phyloP scores from a whole-genome alignment of 1,140 invertebrate species.

The Drosophila melanica region DNA sequence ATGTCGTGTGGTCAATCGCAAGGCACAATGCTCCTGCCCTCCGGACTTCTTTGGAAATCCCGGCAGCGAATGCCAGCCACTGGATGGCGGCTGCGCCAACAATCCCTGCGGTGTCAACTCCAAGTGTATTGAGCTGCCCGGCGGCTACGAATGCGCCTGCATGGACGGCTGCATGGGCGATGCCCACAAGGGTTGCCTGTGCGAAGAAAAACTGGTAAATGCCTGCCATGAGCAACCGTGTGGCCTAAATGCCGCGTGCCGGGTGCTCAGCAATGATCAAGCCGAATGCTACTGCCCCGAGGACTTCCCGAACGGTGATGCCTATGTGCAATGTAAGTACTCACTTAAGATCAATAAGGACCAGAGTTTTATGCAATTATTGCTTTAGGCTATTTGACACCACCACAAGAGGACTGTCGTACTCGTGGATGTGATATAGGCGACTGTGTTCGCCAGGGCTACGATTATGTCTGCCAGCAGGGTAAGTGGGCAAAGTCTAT shows the following conservation, averaged over 20 bases:
- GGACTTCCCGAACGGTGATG: conserved; percentile 92
- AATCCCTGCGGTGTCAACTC: conserved; percentile 94
- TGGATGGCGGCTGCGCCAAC: conserved; percentile 88
- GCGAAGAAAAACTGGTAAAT: conserved; percentile 87
- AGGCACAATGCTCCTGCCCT: conserved; percentile 92
- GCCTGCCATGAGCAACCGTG: conserved; percentile 90
- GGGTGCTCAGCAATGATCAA: conserved; percentile 87
- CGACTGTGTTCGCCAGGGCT: conserved; percentile 91
- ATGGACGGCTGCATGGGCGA: conserved; percentile 91
- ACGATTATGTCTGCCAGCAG: conserved; percentile 90
- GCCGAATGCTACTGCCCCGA: conserved; percentile 93
- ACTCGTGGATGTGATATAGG: conserved; percentile 92
- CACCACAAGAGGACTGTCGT: conserved; percentile 90
- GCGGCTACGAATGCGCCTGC: conserved; percentile 91
- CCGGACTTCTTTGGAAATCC: conserved; percentile 94
- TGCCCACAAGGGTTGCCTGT: conserved; percentile 90
- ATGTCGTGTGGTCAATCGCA: conserved; percentile 90
- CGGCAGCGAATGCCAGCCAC: conserved; percentile 88
- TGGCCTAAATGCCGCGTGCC: conserved; percentile 92
- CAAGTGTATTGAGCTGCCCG: conserved; percentile 90
- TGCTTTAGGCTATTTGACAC: conserved; percentile 67
- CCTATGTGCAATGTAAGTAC: conserved; percentile 91
- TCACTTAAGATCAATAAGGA: not conserved
- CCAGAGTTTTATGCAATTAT: too few species aligned
- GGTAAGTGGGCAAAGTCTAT: conserved; percentile 87